Evolutionary conservation across 2,888 invertebrate genomes (phyloP).

Genomic region (Volucella inanis): DNA sequence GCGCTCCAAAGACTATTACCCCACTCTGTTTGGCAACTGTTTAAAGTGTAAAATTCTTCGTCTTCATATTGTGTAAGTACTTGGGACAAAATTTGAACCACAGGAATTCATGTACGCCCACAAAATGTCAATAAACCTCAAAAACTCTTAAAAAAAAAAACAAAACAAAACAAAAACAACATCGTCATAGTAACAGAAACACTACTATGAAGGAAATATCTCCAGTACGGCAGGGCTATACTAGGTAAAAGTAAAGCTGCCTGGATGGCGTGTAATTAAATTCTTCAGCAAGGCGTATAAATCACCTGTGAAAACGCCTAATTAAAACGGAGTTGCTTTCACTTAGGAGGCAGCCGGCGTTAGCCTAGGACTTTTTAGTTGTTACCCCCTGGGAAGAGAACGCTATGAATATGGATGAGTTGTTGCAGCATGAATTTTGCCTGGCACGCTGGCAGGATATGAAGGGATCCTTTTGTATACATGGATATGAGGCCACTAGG

Average conservation of each 20-base stretch:
- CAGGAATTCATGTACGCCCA: conserved; percentile 43
- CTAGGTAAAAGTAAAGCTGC: not conserved
- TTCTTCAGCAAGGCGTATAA: conserved; percentile 70
- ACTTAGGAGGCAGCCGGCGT: conserved; percentile 45
- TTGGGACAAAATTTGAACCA: conserved; percentile 41
- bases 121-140: conserved; percentile 72
- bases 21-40: conserved; percentile 52
- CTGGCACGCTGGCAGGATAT: conserved; percentile 29
- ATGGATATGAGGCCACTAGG: conserved; percentile 29
- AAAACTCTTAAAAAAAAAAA: conserved; percentile 36
- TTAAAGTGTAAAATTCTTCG: conserved; percentile 67
- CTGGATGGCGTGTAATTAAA: conserved; percentile 64
- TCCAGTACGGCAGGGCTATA: not conserved
- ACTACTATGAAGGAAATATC: conserved; percentile 40
- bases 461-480: conserved; percentile 7
- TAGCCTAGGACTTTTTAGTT: conserved; percentile 23
- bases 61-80: conserved; percentile 26
- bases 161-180: conserved; percentile 16
- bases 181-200: not conserved
- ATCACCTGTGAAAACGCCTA: conserved; percentile 70
- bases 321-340: conserved; percentile 65
- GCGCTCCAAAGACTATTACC: not conserved
- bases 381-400: conserved; percentile 4
- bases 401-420: conserved; percentile 67
- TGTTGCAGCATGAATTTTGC: conserved; percentile 47